Evolutionary conservation across 2,797 vertebrate genomes (phyloP).

Genomic region (Staurois parvus): DNA sequence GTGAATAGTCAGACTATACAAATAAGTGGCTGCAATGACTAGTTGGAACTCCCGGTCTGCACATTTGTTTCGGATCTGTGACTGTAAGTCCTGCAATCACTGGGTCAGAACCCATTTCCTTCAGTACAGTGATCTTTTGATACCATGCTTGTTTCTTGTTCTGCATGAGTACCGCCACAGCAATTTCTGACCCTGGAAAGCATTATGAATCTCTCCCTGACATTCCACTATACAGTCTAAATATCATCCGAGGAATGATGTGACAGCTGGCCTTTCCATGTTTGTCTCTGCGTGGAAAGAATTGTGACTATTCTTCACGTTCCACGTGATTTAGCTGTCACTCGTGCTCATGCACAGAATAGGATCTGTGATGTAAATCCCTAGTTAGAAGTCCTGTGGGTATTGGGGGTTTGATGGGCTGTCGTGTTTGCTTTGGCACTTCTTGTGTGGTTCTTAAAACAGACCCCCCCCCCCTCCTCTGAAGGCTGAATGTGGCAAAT

Average conservation of each 20-base stretch:
- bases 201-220: neutral
- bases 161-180: neutral
- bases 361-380: conserved; percentile 7
- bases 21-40: too few species aligned
- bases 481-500: too few species aligned
- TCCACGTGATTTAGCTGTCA: neutral
- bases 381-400: conserved; percentile 11
- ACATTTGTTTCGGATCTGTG: too few species aligned
- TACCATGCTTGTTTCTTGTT: neutral
- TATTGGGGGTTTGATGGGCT: neutral
- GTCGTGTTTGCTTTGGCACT: too few species aligned
- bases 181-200: neutral
- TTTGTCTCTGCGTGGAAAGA: neutral
- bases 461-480: too few species aligned
- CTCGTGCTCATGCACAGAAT: neutral
- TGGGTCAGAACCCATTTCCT: neutral
- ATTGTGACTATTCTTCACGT: neutral
- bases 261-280: neutral
- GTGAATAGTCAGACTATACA: too few species aligned
- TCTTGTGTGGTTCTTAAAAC: too few species aligned
- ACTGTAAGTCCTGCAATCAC: too few species aligned
- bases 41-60: too few species aligned
- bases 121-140: neutral
- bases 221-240: neutral
- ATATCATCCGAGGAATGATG: neutral